A percentile compares a stretch with the other conserved stretches of the same genome.
phyloP scores from a whole-genome alignment of 2,797 vertebrate species.

The Clamator glandarius region DNA sequence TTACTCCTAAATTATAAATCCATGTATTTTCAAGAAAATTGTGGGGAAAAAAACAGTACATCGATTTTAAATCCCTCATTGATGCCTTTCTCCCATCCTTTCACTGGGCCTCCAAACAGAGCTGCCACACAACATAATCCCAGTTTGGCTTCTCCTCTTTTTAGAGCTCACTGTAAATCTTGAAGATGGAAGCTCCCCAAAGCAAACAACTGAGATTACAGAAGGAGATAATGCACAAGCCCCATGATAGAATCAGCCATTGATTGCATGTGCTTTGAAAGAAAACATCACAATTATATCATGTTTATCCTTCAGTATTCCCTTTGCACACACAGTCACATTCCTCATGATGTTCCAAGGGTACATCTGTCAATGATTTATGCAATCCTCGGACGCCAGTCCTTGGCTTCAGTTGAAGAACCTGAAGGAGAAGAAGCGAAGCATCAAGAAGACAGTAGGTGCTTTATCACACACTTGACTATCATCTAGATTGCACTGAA shows the following conservation, averaged over 20 bases:
- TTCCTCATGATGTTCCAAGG: constrained; percentile 96
- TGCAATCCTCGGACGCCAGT: constrained; percentile 86
- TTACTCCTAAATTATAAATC: constrained; percentile 67
- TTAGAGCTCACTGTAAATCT: constrained; percentile 67
- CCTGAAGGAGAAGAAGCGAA: constrained; percentile 78
- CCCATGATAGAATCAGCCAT: constrained; percentile 68
- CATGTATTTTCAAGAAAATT: constrained; percentile 59
- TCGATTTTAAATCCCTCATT: constrained; percentile 53
- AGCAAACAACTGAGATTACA: constrained; percentile 77
- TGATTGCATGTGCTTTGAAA: constrained; percentile 64
- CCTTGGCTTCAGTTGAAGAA: constrained; percentile 92
- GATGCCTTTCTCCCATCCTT: constrained; percentile 72
- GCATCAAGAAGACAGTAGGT: constrained; percentile 16
- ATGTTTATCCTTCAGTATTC: constrained; percentile 83
- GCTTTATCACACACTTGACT: background rate
- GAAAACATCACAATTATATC: background rate
- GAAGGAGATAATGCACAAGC: constrained; percentile 74
- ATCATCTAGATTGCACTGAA: background rate
- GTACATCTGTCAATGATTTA: constrained; percentile 93
- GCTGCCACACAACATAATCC: constrained; percentile 65
- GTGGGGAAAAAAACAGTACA: constrained; percentile 45
- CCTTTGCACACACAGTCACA: constrained; percentile 94
- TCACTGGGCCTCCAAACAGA: constrained; percentile 68
- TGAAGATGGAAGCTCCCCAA: constrained; percentile 73
- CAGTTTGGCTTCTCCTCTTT: constrained; percentile 63